phyloP scores from a whole-genome alignment of 2,113 vertebrate genomes.

The Phoxinus phoxinus region DNA sequence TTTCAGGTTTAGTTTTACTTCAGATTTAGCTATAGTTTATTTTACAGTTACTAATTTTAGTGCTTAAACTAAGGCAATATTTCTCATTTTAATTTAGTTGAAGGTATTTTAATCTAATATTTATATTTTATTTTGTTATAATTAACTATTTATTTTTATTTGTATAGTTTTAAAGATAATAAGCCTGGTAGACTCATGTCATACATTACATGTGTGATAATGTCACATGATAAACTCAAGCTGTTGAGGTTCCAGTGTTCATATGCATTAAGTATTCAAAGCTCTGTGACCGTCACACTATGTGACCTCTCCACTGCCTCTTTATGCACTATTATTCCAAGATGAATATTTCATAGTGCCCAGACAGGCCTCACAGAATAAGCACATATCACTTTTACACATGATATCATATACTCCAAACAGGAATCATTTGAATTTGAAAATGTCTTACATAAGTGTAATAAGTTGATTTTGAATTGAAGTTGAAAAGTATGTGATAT shows the following conservation, averaged over 20 bases:
- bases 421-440: background rate
- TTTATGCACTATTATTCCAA: background rate
- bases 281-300: background rate
- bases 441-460: background rate
- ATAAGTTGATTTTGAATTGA: background rate
- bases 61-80: background rate
- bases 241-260: background rate
- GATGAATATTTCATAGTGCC: background rate
- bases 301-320: background rate
- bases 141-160: background rate
- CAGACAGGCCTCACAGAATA: background rate
- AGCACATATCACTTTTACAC: background rate
- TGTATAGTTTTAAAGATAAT: background rate
- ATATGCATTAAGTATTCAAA: background rate
- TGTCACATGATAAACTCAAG: background rate
- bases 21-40: background rate
- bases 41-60: background rate
- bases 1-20: background rate
- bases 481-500: background rate
- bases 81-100: no score
- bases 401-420: background rate
- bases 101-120: background rate
- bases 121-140: background rate
- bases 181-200: background rate
- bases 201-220: background rate